Conservation (phyloP, 2,888 invertebrate species). For the Dastarcus helophoroides region DNA sequence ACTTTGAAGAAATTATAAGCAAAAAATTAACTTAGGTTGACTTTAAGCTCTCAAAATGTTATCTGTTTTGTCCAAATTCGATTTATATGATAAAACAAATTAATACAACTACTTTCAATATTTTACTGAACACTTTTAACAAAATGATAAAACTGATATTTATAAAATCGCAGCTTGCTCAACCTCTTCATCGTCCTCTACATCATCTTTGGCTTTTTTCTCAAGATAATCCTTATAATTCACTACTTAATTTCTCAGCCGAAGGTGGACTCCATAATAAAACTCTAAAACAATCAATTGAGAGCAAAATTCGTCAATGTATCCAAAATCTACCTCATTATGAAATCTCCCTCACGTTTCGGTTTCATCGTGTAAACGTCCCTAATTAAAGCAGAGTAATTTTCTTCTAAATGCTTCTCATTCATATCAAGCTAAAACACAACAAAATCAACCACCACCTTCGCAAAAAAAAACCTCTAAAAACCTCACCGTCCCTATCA, state of each 20-base stretch:
- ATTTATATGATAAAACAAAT: no score
- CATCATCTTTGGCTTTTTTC: constrained; percentile 18
- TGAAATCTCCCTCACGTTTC: constrained; percentile 56
- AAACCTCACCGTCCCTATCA: constrained; percentile 57
- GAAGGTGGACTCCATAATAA: constrained; percentile 52
- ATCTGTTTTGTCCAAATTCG: no score
- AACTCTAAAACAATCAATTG: constrained; percentile 45
- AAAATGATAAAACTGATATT: not conserved
- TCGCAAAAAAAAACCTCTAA: not conserved
- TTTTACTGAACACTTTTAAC: not conserved
- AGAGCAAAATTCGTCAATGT: no score
- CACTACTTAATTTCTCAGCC: constrained; percentile 54
- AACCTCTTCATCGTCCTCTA: constrained; percentile 26
- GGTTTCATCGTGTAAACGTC: constrained; percentile 56
- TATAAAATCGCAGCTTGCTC: constrained; percentile 13
- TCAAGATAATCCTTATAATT: constrained; percentile 35
- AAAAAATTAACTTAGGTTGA: no score
- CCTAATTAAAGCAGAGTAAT: constrained; percentile 52
- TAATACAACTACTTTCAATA: no score
- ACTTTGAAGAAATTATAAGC: no score
- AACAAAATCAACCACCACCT: constrained; percentile 1
- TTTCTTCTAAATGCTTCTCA: constrained; percentile 55
- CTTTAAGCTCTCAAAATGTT: no score
- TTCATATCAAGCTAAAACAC: constrained; percentile 62
- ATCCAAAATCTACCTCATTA: constrained; percentile 47